These are phyloP conservation scores for Thrips palmi DNA, from an alignment of 1,140 invertebrate genomes.

Conservation along the genomic window DNA sequence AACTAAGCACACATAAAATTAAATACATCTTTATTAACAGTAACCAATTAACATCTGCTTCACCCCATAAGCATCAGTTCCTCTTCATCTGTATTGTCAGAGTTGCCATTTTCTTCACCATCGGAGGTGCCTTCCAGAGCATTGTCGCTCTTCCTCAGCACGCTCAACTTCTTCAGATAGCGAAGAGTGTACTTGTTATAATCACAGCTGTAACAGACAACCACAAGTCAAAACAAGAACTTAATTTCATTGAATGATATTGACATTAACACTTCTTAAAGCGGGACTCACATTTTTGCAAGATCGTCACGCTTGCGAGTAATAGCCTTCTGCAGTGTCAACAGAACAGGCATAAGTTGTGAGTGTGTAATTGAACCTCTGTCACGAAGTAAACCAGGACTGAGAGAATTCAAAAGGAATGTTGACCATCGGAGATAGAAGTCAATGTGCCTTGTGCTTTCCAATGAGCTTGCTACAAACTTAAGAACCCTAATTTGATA, in stretches of 20 bases:
- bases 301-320: conserved; percentile 62
- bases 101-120: too few relatives aligned
- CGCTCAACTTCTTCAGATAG: conserved; percentile 36
- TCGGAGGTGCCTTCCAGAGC: too few relatives aligned
- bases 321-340: conserved; percentile 62
- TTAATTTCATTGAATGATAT: conserved; percentile 12
- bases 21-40: too few relatives aligned
- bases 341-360: conserved; percentile 42
- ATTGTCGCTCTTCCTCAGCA: too few relatives aligned
- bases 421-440: conserved; percentile 74
- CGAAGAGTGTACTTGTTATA: conserved; percentile 60
- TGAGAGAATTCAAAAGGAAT: conserved; percentile 37
- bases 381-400: conserved; percentile 29
- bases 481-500: conserved; percentile 56
- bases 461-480: conserved; percentile 48
- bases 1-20: too few relatives aligned
- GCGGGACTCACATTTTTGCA: conserved; percentile 58
- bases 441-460: conserved; percentile 62
- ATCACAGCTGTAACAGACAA: conserved; percentile 44
- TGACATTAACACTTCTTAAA: conserved; percentile 7
- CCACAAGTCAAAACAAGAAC: conserved; percentile 7
- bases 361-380: too few relatives aligned
- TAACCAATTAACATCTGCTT: too few relatives aligned
- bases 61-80: too few relatives aligned
- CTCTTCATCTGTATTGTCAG: too few relatives aligned